Evolutionary conservation across 2,888 invertebrate genomes (phyloP).

Genomic region (Prosapia bicincta): DNA sequence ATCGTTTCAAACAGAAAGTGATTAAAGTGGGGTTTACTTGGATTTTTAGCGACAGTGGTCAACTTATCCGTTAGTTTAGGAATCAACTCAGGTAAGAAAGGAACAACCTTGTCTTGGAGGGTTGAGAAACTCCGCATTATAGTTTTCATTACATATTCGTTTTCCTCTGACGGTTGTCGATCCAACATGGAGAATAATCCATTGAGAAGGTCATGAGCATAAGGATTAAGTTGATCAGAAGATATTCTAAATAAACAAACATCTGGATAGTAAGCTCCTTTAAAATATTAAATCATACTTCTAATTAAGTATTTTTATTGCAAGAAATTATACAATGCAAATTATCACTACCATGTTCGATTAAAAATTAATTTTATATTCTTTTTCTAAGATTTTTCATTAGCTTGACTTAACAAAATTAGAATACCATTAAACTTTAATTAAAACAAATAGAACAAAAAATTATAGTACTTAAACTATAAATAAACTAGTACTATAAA

Average conservation of each 20-base stretch:
- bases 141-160: constrained; percentile 98
- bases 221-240: constrained; percentile 57
- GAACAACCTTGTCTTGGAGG: constrained; percentile 75
- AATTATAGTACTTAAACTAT: too few species aligned
- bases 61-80: constrained; percentile 84
- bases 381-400: too few species aligned
- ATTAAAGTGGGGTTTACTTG: constrained; percentile 96
- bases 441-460: too few species aligned
- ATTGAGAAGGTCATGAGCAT: constrained; percentile 65
- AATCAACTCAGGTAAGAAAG: constrained; percentile 74
- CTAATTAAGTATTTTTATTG: constrained; percentile 1
- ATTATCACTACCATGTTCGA: too few species aligned
- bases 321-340: constrained; percentile 6
- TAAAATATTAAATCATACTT: background rate
- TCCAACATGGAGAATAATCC: constrained; percentile 75
- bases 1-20: constrained; percentile 97
- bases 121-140: constrained; percentile 85
- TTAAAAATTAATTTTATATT: too few species aligned
- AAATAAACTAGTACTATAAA: too few species aligned
- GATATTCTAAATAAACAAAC: constrained; percentile 33
- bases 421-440: too few species aligned
- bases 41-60: constrained; percentile 82
- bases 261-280: too few species aligned
- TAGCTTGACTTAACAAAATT: too few species aligned
- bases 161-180: constrained; percentile 76